These are phyloP conservation scores for Brienomyrus brachyistius DNA, from an alignment of 2,113 vertebrate genomes.

Conservation along the genomic window DNA sequence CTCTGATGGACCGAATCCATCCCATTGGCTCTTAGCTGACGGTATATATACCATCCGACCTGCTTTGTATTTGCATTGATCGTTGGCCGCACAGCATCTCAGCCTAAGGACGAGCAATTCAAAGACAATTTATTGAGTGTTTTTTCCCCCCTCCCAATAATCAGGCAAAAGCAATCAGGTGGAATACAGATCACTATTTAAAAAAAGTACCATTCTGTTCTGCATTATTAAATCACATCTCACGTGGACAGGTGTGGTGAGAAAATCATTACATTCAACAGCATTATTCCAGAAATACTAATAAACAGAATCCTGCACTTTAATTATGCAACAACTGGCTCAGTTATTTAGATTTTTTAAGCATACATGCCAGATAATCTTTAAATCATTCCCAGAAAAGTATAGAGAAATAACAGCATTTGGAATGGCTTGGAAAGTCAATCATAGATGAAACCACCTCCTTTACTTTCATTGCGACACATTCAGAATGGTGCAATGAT, in stretches of 20 bases:
- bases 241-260: neutral
- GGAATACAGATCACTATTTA: neutral
- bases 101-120: neutral
- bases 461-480: neutral
- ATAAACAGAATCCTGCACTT: neutral
- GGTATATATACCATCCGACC: constrained; percentile 23
- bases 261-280: neutral
- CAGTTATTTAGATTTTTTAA: neutral
- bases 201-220: neutral
- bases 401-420: neutral
- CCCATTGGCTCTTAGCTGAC: neutral
- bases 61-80: constrained; percentile 33
- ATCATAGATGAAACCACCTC: neutral
- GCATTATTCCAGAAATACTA: neutral
- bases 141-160: neutral
- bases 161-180: neutral
- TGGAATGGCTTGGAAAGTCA: neutral
- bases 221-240: neutral
- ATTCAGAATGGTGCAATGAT: neutral
- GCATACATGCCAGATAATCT: neutral
- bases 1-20: constrained; percentile 41
- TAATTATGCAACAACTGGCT: neutral
- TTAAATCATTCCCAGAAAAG: neutral
- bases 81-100: constrained; percentile 37
- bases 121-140: constrained; percentile 5